Evolutionary conservation across 92 coral and sea anemone species (phyloP).

Genomic region (Zoanthus sansibaricus): DNA sequence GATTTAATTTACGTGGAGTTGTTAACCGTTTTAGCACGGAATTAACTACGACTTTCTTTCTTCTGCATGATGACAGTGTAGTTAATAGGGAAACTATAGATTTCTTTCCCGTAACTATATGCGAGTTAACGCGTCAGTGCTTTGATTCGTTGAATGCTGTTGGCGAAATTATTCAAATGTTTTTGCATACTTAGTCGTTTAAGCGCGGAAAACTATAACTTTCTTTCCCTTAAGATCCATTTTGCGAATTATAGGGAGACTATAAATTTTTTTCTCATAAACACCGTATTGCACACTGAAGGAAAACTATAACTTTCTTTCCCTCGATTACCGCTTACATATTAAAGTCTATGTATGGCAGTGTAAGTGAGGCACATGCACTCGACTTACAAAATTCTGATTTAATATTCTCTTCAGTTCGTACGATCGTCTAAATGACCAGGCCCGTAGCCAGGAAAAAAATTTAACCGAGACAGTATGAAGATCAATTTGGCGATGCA

Average conservation of each 20-base stretch:
- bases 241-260: not conserved
- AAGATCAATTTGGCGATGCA: too few relatives aligned
- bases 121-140: not conserved
- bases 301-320: not conserved
- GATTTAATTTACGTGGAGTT: too few relatives aligned
- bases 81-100: not conserved
- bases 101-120: not conserved
- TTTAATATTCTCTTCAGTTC: not conserved
- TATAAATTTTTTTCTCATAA: not conserved
- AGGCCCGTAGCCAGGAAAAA: too few relatives aligned
- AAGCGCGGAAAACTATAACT: not conserved
- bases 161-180: not conserved
- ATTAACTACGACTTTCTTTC: not conserved
- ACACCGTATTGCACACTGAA: not conserved
- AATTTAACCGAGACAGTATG: too few relatives aligned
- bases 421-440: not conserved
- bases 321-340: not conserved
- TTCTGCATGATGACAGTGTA: not conserved
- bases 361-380: not conserved
- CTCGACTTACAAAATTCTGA: not conserved
- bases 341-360: not conserved
- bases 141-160: not conserved
- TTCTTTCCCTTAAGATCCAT: not conserved
- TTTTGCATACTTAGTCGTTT: not conserved
- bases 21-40: not conserved